These are phyloP conservation scores for Zeuzera pyrina DNA, from an alignment of 2,888 invertebrate genomes.

Conservation along the genomic window DNA sequence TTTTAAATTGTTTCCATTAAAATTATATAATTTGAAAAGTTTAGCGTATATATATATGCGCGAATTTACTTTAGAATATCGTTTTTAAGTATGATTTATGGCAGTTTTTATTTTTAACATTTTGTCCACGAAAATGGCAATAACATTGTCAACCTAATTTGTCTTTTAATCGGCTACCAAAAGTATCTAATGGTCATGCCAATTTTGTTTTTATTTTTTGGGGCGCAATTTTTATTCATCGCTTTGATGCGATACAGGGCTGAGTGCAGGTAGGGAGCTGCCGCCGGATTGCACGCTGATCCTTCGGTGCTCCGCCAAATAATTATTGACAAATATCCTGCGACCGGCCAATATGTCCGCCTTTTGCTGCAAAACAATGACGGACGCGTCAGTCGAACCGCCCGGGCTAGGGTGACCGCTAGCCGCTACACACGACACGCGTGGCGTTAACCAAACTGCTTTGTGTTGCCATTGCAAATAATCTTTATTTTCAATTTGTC, in stretches of 20 bases:
- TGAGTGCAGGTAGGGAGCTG: constrained; percentile 66
- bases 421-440: constrained; percentile 13
- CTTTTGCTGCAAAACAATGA: constrained; percentile 70
- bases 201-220: constrained; percentile 18
- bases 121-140: background rate
- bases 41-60: too few relatives aligned
- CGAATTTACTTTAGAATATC: too few relatives aligned
- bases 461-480: too few relatives aligned
- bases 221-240: constrained; percentile 50
- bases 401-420: too few relatives aligned
- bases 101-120: background rate
- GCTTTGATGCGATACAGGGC: constrained; percentile 69
- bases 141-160: background rate
- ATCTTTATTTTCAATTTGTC: too few relatives aligned
- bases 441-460: constrained; percentile 46
- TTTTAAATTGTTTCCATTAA: too few relatives aligned
- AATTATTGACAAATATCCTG: constrained; percentile 74
- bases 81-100: background rate
- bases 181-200: too few relatives aligned
- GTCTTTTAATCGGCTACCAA: too few relatives aligned
- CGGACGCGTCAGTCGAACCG: constrained; percentile 49
- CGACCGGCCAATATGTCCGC: constrained; percentile 73
- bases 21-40: too few relatives aligned
- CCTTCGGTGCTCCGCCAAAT: constrained; percentile 73
- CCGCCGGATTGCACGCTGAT: constrained; percentile 73